Percentiles rank a stretch among this genome's conserved stretches.
Evolutionary conservation across 2,888 invertebrate species (phyloP).

Genomic region (Leucophora obtusa): DNA sequence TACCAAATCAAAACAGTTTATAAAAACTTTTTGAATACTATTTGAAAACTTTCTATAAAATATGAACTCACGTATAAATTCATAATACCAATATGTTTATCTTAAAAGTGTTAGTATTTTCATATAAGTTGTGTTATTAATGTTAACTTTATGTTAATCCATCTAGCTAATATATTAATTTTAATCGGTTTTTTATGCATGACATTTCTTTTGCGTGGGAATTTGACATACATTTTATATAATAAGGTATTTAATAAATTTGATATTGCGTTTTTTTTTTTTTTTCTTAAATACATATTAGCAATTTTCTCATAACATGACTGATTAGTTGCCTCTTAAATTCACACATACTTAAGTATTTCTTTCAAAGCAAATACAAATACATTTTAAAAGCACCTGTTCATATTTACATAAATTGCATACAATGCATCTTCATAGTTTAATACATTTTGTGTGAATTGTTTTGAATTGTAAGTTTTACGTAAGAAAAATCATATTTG

Average conservation of each 20-base stretch:
- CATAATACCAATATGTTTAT: not conserved
- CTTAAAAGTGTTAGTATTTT: not conserved
- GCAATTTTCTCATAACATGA: not conserved
- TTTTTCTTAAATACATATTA: no score
- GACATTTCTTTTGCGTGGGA: conserved; percentile 58
- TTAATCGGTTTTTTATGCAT: conserved; percentile 22
- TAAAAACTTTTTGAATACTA: no score
- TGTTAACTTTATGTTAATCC: conserved; percentile 39
- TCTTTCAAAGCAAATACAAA: not conserved
- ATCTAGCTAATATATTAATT: conserved; percentile 24
- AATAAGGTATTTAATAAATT: conserved; percentile 14
- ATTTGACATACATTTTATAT: conserved; percentile 58
- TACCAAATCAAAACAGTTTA: no score
- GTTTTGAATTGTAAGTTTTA: no score
- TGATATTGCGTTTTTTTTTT: conserved; percentile 22
- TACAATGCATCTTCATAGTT: not conserved
- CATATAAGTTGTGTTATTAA: not conserved
- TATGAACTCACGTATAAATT: no score
- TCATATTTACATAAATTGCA: not conserved
- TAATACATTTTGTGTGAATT: no score
- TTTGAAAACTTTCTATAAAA: no score
- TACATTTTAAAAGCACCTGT: not conserved
- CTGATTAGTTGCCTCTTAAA: not conserved
- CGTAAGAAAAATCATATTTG: no score
- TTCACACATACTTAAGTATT: not conserved